phyloP scores from a whole-genome alignment of 37 sponge, comb jelly and placozoan species.

The Theonella swinhoei region DNA sequence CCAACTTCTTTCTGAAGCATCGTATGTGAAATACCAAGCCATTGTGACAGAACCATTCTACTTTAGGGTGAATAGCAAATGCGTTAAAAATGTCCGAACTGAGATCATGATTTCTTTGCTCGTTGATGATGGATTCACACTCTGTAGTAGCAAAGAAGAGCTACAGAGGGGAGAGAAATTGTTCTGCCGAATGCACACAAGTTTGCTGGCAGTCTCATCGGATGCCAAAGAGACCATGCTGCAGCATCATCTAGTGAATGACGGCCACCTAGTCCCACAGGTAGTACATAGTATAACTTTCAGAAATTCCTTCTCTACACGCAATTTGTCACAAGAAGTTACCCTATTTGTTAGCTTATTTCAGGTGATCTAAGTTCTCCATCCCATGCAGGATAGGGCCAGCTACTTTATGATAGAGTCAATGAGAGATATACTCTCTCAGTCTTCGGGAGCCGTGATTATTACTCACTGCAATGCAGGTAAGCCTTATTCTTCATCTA shows the following conservation, averaged over 20 bases:
- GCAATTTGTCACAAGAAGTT: too few relatives aligned
- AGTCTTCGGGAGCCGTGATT: conserved; percentile 19
- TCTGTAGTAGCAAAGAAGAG: conserved; percentile 1
- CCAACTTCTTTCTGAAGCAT: conserved; percentile 41
- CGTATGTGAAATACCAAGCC: not conserved
- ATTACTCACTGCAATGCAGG: conserved; percentile 47
- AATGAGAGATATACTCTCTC: not conserved
- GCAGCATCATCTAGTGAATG: conserved; percentile 16
- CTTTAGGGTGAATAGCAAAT: conserved; percentile 40
- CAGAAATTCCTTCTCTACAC: not conserved
- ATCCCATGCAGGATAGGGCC: conserved; percentile 33
- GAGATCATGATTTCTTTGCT: conserved; percentile 27
- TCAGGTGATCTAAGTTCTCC: too few relatives aligned
- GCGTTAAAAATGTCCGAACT: not conserved
- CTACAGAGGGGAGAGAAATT: not conserved
- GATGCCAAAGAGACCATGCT: conserved; percentile 36
- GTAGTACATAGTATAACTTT: not conserved
- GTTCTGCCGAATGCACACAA: not conserved
- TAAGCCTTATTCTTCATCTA: not conserved
- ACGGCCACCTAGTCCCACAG: conserved; percentile 55
- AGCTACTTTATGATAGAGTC: conserved; percentile 50
- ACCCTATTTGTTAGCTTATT: too few relatives aligned
- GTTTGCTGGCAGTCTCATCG: conserved; percentile 51
- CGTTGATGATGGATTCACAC: not conserved
- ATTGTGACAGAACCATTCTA: conserved; percentile 11